Conservation (phyloP, 2,113 vertebrate genomes). For the Otocyon megalotis region DNA sequence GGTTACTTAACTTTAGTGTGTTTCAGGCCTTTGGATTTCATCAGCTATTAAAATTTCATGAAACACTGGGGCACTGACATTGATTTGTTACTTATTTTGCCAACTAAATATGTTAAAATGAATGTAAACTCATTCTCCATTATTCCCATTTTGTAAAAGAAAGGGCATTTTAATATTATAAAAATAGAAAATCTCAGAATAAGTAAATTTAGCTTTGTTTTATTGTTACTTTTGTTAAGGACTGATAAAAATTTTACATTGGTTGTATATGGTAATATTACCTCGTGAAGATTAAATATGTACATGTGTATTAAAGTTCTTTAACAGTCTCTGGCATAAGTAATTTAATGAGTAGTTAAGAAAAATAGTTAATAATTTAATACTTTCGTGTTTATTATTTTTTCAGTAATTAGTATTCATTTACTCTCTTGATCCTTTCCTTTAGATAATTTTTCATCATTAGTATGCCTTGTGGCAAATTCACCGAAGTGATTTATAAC, state of each 20-base stretch:
- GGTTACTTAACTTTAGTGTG: neutral
- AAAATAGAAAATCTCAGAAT: neutral
- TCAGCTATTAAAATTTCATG: neutral
- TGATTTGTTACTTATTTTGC: constrained; percentile 32
- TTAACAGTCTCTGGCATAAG: neutral
- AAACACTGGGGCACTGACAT: neutral
- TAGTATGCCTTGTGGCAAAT: neutral
- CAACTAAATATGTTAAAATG: constrained; percentile 3
- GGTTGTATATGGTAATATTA: neutral
- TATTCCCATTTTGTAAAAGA: neutral
- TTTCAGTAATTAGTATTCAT: neutral
- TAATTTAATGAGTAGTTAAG: neutral
- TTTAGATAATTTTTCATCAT: constrained; percentile 7
- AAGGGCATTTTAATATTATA: neutral
- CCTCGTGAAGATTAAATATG: neutral
- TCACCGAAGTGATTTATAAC: neutral
- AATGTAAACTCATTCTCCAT: neutral
- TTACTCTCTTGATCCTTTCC: neutral
- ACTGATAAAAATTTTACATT: neutral
- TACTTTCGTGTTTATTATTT: neutral
- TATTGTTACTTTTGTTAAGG: neutral
- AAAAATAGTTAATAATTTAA: neutral
- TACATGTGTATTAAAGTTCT: neutral
- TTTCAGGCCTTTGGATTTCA: neutral
- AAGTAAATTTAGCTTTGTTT: constrained; percentile 11